These are phyloP conservation scores for Lamproptera curius DNA, from an alignment of 2,888 invertebrate species.

Conservation along the genomic window DNA sequence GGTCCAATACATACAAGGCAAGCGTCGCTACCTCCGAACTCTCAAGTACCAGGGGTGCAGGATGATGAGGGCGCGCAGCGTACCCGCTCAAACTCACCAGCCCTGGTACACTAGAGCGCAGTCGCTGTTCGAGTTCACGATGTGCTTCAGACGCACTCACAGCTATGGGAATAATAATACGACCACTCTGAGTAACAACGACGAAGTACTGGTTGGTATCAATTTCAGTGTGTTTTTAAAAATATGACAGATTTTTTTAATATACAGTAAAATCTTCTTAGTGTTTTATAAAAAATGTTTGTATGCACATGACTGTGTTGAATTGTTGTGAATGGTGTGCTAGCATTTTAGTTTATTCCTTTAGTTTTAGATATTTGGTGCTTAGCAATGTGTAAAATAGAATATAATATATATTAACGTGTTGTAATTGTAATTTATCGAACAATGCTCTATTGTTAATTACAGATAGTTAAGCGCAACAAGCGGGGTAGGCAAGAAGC, in stretches of 20 bases:
- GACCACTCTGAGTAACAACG: conserved; percentile 47
- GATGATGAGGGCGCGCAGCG: conserved; percentile 45
- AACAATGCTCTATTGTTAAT: conserved; percentile 1
- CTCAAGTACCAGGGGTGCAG: conserved; percentile 73
- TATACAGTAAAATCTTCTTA: too few species aligned
- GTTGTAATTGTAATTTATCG: neutral
- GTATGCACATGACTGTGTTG: too few species aligned
- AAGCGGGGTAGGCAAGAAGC: conserved; percentile 38
- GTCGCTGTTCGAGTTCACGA: conserved; percentile 52
- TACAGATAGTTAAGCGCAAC: conserved; percentile 54
- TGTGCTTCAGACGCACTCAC: conserved; percentile 52
- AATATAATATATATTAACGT: too few species aligned
- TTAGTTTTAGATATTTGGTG: too few species aligned
- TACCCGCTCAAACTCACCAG: conserved; percentile 25
- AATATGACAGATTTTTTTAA: too few species aligned
- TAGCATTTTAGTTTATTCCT: too few species aligned
- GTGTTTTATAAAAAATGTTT: too few species aligned
- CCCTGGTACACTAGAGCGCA: conserved; percentile 46
- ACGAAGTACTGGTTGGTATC: conserved; percentile 62
- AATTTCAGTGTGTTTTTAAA: too few species aligned
- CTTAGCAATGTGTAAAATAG: too few species aligned
- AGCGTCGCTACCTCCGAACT: conserved; percentile 70
- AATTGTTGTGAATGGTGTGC: too few species aligned
- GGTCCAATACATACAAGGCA: conserved; percentile 74
- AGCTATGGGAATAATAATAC: conserved; percentile 57